Percentiles rank a stretch among this genome's conserved stretches.
These are phyloP conservation scores for Styela plicata DNA, from an alignment of 23 tunicate species.

Conservation along the genomic window DNA sequence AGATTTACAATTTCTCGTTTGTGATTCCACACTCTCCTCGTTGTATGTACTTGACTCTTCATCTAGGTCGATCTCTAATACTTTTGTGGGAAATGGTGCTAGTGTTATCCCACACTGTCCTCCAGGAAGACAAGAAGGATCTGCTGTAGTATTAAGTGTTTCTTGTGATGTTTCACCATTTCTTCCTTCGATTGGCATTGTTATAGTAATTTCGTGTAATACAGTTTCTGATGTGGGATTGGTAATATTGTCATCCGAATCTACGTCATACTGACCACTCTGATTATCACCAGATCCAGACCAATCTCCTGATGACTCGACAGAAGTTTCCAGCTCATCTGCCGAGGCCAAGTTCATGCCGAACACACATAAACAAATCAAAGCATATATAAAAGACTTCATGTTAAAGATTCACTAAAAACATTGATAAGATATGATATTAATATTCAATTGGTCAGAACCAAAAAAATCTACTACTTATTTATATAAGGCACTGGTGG, in stretches of 20 bases:
- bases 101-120: constrained; percentile 3
- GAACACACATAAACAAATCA: neutral
- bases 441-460: too few relatives aligned
- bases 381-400: neutral
- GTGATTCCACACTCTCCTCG: neutral
- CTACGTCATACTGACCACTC: neutral
- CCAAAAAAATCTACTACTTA: too few relatives aligned
- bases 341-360: neutral
- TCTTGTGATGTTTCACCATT: neutral
- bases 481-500: too few relatives aligned
- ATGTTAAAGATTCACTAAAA: neutral
- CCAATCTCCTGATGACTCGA: neutral
- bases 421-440: too few relatives aligned
- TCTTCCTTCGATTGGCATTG: neutral
- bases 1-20: neutral
- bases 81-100: neutral
- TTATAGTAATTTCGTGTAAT: neutral
- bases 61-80: constrained; percentile 4
- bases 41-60: neutral
- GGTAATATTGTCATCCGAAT: neutral
- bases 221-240: neutral
- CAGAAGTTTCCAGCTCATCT: neutral
- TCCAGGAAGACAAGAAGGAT: neutral
- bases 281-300: neutral
- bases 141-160: neutral